Evolutionary conservation across 2,888 invertebrate genomes (phyloP).

Genomic region (Heliconius charithonia): DNA sequence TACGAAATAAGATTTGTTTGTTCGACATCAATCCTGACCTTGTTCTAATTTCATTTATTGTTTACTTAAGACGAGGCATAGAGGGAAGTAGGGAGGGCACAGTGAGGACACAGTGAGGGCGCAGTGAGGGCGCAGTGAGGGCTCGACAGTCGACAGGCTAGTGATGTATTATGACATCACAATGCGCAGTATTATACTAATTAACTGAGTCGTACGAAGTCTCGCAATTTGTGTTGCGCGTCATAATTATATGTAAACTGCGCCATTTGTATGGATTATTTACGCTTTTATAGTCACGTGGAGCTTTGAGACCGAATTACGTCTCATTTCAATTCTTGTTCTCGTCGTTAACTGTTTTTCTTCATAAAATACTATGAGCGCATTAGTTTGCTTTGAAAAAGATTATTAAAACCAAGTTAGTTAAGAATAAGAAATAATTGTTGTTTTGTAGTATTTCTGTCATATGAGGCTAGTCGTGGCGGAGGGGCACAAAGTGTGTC

Average conservation of each 20-base stretch:
- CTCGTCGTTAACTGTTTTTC: background rate
- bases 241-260: constrained; percentile 37
- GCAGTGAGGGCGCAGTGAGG: background rate
- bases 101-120: constrained; percentile 12
- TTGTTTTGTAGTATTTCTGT: background rate
- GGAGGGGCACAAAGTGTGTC: too few relatives aligned
- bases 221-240: constrained; percentile 36
- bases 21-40: constrained; percentile 30
- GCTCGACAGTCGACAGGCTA: constrained; percentile 18
- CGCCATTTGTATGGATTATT: constrained; percentile 18
- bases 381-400: background rate
- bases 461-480: background rate
- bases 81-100: background rate
- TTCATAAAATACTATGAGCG: too few relatives aligned
- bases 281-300: constrained; percentile 27
- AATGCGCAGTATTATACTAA: constrained; percentile 39
- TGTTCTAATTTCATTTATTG: constrained; percentile 29
- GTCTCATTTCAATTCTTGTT: background rate
- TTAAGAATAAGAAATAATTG: background rate
- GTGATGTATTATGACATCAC: constrained; percentile 35
- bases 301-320: constrained; percentile 17
- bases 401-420: background rate
- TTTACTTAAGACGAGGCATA: constrained; percentile 17
- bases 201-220: constrained; percentile 36
- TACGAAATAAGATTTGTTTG: constrained; percentile 17